Conservation (phyloP, 2,888 invertebrate species). For the Chironomus riparius region DNA sequence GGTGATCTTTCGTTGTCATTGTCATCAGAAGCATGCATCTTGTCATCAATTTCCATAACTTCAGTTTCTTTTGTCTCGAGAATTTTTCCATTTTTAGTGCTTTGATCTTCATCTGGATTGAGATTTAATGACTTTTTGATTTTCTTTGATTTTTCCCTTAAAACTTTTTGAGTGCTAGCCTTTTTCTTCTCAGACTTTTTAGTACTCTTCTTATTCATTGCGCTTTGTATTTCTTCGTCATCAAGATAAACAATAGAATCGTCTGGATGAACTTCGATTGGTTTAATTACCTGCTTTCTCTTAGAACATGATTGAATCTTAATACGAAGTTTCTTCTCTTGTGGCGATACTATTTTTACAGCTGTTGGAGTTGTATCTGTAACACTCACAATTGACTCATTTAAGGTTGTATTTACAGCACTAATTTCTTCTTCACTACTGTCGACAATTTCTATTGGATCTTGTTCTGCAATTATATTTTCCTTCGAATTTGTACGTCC, state of each 20-base stretch:
- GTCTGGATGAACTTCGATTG: neutral
- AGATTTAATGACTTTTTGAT: neutral
- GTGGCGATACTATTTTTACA: neutral
- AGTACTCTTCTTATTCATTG: conserved; percentile 3
- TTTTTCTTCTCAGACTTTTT: conserved; percentile 15
- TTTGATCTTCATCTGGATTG: neutral
- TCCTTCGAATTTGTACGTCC: conserved; percentile 12
- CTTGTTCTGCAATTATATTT: conserved; percentile 2
- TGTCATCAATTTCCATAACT: neutral
- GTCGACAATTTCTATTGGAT: neutral
- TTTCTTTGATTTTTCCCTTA: neutral
- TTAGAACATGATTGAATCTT: conserved; percentile 7
- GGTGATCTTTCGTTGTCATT: neutral
- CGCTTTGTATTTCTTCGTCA: neutral
- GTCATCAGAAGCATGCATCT: neutral
- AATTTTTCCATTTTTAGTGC: neutral
- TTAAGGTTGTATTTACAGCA: neutral
- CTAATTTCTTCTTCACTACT: neutral
- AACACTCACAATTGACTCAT: neutral
- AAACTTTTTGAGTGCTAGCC: neutral
- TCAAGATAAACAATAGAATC: conserved; percentile 8
- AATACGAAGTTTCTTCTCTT: neutral
- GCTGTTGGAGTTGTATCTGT: neutral
- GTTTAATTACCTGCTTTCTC: neutral
- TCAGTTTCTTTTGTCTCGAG: neutral